Evolutionary conservation across 2,113 vertebrate species (phyloP).

Genomic region (Cnemophilus loriae): DNA sequence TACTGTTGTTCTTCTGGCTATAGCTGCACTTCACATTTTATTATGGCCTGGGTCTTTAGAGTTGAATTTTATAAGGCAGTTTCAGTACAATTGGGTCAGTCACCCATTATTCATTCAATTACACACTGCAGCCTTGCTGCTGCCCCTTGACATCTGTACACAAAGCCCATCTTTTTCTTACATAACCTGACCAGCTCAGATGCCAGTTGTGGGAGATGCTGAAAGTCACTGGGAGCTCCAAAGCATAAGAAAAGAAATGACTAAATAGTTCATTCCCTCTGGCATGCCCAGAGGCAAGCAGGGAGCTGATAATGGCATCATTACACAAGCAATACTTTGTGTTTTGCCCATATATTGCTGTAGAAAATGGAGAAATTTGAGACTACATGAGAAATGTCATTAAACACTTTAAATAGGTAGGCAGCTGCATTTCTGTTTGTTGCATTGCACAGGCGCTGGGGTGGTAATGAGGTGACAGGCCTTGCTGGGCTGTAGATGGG

Average conservation of each 20-base stretch:
- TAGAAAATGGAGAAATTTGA: background rate
- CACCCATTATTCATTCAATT: constrained; percentile 29
- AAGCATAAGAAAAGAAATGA: background rate
- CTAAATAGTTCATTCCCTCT: background rate
- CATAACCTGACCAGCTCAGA: background rate
- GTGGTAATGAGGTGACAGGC: background rate
- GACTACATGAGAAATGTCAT: background rate
- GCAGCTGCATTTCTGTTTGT: background rate
- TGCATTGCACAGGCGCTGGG: background rate
- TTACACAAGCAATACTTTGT: background rate
- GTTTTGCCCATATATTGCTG: background rate
- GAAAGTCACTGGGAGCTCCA: background rate
- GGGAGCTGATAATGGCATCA: background rate
- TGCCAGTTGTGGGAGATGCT: background rate
- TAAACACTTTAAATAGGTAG: background rate
- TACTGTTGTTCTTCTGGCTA: constrained; percentile 40
- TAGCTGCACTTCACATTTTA: constrained; percentile 24
- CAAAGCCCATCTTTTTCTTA: constrained; percentile 4
- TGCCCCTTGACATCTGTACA: background rate
- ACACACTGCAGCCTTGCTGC: background rate
- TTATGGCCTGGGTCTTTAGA: background rate
- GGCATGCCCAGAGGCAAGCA: background rate
- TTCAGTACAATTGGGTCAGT: constrained; percentile 4
- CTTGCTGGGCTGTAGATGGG: background rate
- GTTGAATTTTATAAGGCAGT: background rate